Conservation (phyloP, 2,888 invertebrate genomes). For the Andrena camellia region DNA sequence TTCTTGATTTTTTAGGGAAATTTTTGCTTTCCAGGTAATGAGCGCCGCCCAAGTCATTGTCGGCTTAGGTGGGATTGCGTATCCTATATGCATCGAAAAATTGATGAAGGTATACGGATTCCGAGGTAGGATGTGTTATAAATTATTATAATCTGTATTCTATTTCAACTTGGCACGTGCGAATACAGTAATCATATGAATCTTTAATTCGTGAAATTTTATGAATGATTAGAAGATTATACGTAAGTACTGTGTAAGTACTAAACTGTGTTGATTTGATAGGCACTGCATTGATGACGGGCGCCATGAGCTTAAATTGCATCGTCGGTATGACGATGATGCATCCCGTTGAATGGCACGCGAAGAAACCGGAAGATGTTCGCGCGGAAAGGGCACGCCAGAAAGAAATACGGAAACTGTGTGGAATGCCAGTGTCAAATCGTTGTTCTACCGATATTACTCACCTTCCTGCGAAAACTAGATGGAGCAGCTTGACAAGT, state of each 20-base stretch:
- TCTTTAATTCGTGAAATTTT: too few species aligned
- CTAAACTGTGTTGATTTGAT: background rate
- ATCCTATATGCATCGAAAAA: constrained; percentile 88
- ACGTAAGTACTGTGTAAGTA: too few species aligned
- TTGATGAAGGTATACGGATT: constrained; percentile 89
- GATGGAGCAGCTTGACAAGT: constrained; percentile 81
- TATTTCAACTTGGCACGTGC: too few species aligned
- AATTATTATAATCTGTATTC: background rate
- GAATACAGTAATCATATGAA: too few species aligned
- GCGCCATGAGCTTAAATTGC: constrained; percentile 89
- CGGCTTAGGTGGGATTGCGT: constrained; percentile 89
- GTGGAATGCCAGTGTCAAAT: constrained; percentile 56
- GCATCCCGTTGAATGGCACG: constrained; percentile 91
- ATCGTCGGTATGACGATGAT: constrained; percentile 90
- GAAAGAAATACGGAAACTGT: constrained; percentile 66
- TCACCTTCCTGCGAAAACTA: constrained; percentile 65
- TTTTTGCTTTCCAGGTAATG: constrained; percentile 87
- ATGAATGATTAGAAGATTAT: too few species aligned
- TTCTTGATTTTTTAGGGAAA: constrained; percentile 30
- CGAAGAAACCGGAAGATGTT: constrained; percentile 67
- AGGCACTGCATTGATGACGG: constrained; percentile 88
- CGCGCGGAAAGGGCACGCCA: constrained; percentile 66
- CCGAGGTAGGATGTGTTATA: constrained; percentile 85
- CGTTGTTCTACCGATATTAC: constrained; percentile 77
- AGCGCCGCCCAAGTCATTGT: constrained; percentile 91